Percentiles rank a stretch among this genome's conserved stretches.
These are phyloP conservation scores for Orthosia gracilis DNA, from an alignment of 2,888 invertebrate genomes.

Conservation along the genomic window DNA sequence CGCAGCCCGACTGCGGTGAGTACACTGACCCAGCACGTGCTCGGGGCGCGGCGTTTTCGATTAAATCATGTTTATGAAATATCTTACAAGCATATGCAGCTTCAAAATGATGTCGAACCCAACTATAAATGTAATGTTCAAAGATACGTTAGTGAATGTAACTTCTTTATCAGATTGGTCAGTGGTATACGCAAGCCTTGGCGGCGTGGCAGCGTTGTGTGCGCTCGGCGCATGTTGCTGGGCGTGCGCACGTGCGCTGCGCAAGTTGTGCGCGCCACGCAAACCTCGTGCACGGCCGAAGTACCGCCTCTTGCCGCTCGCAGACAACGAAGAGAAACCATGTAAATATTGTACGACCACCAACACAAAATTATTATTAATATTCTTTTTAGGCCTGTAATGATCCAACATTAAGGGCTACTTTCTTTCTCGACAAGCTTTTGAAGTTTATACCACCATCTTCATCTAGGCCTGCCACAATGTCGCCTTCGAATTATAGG, in stretches of 20 bases:
- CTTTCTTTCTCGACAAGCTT: not conserved
- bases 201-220: constrained; percentile 92
- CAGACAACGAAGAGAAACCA: constrained; percentile 93
- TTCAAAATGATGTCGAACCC: too few species aligned
- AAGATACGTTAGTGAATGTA: not conserved
- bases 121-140: not conserved
- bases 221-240: constrained; percentile 92
- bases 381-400: not conserved
- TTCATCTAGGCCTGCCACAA: not conserved
- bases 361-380: constrained; percentile 1
- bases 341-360: constrained; percentile 86
- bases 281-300: constrained; percentile 90
- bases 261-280: constrained; percentile 88
- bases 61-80: too few species aligned
- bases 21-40: constrained; percentile 15
- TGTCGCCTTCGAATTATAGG: not conserved
- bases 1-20: constrained; percentile 76
- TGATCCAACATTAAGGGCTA: not conserved
- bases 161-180: constrained; percentile 95
- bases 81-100: too few species aligned
- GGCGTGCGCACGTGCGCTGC: constrained; percentile 89
- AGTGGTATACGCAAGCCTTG: constrained; percentile 97
- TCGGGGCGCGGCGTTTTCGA: not conserved
- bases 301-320: constrained; percentile 94
- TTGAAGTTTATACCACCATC: not conserved